A percentile compares a stretch with the other conserved stretches of the same genome.
Evolutionary conservation across 1,140 invertebrate species (phyloP).

Genomic region (Dryas iulia): DNA sequence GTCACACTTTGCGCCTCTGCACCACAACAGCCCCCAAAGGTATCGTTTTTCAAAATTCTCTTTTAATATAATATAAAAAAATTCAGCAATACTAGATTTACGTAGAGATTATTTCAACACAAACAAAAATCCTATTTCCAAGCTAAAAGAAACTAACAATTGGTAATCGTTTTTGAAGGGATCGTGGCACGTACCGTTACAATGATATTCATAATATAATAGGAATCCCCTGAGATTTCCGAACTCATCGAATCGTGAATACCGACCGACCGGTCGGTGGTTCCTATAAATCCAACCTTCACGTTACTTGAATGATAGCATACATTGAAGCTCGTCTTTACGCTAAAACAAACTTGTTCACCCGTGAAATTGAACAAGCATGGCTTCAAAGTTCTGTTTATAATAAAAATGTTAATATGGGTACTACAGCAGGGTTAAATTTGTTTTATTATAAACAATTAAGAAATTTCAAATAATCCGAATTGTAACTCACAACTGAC

Average conservation of each 20-base stretch:
- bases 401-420: constrained; percentile 62
- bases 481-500: no score
- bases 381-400: constrained; percentile 63
- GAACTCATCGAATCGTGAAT: constrained; percentile 53
- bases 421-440: background rate
- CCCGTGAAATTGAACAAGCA: constrained; percentile 64
- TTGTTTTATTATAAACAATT: no score
- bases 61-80: no score
- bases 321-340: constrained; percentile 69
- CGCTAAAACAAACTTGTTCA: constrained; percentile 68
- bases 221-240: constrained; percentile 40
- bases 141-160: constrained; percentile 2
- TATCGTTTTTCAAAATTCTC: no score
- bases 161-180: background rate
- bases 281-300: constrained; percentile 59
- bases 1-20: no score
- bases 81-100: no score
- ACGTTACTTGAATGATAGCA: constrained; percentile 63
- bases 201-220: constrained; percentile 7
- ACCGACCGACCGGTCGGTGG: constrained; percentile 42
- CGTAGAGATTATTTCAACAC: background rate
- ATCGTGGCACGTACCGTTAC: background rate
- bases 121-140: background rate
- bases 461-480: no score
- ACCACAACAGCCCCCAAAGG: no score